These are phyloP conservation scores for Mastomys coucha DNA, from an alignment of 2,113 vertebrate species.

Conservation along the genomic window DNA sequence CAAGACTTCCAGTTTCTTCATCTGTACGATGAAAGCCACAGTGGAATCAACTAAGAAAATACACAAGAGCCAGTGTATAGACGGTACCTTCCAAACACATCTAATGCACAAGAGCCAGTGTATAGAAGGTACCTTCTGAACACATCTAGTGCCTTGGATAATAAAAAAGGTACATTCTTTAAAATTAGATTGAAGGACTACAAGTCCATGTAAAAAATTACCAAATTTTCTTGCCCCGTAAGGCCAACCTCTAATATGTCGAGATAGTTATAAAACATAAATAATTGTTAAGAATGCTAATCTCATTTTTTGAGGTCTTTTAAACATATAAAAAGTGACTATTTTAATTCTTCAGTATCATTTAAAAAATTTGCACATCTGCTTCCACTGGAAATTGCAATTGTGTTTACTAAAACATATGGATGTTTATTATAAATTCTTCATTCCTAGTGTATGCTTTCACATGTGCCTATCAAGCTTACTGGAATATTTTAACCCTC, in stretches of 20 bases:
- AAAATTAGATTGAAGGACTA: not conserved
- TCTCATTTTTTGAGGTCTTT: not conserved
- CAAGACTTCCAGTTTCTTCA: not conserved
- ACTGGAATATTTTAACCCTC: constrained; percentile 47
- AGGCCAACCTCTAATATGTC: not conserved
- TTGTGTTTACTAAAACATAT: constrained; percentile 73
- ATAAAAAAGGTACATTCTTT: not conserved
- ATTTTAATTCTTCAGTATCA: constrained; percentile 56
- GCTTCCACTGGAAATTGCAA: constrained; percentile 41
- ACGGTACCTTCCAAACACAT: not conserved
- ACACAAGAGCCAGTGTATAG: not conserved
- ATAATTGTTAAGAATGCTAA: not conserved
- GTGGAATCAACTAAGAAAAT: not conserved
- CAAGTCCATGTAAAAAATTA: not conserved
- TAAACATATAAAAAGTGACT: not conserved
- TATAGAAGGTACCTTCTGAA: not conserved
- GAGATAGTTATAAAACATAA: not conserved
- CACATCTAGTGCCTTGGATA: not conserved
- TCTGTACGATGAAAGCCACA: not conserved
- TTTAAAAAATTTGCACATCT: constrained; percentile 58
- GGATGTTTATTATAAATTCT: constrained; percentile 68
- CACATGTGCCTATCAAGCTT: constrained; percentile 48
- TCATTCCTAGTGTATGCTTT: constrained; percentile 27
- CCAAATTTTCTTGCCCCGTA: not conserved
- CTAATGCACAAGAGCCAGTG: not conserved